Evolutionary conservation across 2,797 vertebrate genomes (phyloP).

Genomic region (Pachyuromys duprasi): DNA sequence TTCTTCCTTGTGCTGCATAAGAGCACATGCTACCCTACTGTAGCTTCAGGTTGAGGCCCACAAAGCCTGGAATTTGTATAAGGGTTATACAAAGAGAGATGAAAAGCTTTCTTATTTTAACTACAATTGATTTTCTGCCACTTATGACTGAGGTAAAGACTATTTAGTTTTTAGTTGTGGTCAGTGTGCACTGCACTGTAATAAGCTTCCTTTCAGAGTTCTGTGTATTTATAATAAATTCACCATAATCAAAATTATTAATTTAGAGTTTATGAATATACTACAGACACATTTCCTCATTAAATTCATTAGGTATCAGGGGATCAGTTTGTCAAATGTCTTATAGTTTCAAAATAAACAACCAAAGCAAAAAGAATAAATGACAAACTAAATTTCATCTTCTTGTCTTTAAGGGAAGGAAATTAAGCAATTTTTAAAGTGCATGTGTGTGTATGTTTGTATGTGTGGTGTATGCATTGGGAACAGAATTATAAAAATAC

Average conservation of each 20-base stretch:
- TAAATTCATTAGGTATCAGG: neutral
- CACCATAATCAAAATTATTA: neutral
- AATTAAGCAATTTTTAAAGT: neutral
- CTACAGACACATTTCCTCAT: constrained; percentile 19
- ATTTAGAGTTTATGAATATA: constrained; percentile 1
- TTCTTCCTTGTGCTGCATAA: neutral
- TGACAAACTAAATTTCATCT: neutral
- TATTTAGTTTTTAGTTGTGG: constrained; percentile 26
- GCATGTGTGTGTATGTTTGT: neutral
- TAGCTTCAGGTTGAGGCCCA: neutral
- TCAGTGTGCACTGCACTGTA: neutral
- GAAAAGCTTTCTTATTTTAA: neutral
- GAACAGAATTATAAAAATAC: neutral
- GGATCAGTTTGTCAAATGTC: neutral
- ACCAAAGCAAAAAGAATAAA: neutral
- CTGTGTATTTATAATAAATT: neutral
- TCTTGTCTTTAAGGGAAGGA: neutral
- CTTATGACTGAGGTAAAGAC: neutral
- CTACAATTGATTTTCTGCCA: neutral
- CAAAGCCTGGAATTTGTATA: neutral
- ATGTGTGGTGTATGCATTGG: neutral
- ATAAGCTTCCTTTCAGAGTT: neutral
- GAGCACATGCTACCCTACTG: neutral
- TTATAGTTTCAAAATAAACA: neutral
- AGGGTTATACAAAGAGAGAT: neutral